Base-by-base conservation (phyloP, 2,113 vertebrate species). In the Odontesthes bonariensis region DNA sequence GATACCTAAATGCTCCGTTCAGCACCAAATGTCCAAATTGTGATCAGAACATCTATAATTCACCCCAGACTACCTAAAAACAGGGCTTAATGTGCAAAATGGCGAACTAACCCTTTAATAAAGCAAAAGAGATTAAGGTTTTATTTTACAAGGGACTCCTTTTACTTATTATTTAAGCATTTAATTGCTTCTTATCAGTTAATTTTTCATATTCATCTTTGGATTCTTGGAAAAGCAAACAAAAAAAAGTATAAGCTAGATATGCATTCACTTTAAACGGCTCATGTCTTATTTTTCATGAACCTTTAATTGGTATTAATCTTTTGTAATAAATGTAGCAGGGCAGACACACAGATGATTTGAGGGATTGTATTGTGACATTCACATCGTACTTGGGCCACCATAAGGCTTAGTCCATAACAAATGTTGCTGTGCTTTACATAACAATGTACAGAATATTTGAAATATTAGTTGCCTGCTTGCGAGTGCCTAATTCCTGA, bases 301-400 rank as follows among this genome's bases (percentile, higher is more conserved):
- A 3, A 11, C 16, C 32, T 60, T 22, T 22, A 22, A 23, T 0
- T 40, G 19, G 35, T 60, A 3, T 61, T 23, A 61, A 44, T 56
- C 55, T 10, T 38, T 58, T 38, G 19, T n/a, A 19, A 40, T 22
- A 59, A 59, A 59, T 59, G n/a, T 20, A 19, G 6, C 2, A 16
- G 5, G 31, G 54, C 27, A 38, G n/a, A 77, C 81, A 77, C 78
- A 79, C 72, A 64, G 51, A n/a, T 81, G 61, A 76, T 84, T 84
- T 88, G 86, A 35, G 56, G 69, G 0, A 0, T 32, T 22, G 31
- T 56, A 10, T 72, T 42, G 60, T 57, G 44, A 42, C 42, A 31
- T 22, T 65, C 33, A 31, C 20, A 62, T 53, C 44, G 38, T 51
- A 72, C 82, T 68, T 64, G 33, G 20, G 51, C 47, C 38, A 17